Evolutionary conservation across 2,888 invertebrate genomes (phyloP).

Genomic region (Plebejus anna): DNA sequence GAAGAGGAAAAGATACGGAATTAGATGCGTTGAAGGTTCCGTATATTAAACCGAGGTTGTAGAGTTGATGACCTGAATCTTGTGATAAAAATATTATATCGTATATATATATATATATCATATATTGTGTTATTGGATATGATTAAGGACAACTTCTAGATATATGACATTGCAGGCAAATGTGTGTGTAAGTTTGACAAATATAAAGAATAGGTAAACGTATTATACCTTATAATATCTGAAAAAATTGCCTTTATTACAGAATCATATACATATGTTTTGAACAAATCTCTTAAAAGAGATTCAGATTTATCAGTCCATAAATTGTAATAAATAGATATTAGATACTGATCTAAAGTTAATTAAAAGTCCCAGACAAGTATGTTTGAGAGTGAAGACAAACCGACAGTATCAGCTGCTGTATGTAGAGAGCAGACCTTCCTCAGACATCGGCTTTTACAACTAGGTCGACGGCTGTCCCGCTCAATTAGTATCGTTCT

Average conservation of each 20-base stretch:
- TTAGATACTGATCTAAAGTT: background rate
- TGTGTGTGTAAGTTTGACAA: too few relatives aligned
- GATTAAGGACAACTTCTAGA: too few relatives aligned
- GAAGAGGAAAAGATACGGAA: background rate
- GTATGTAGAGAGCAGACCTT: constrained; percentile 1
- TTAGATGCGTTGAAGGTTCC: background rate
- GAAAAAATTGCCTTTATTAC: too few relatives aligned
- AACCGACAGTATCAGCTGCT: constrained; percentile 10
- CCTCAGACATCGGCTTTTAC: background rate
- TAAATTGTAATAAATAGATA: too few relatives aligned
- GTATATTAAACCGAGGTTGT: background rate
- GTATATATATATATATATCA: too few relatives aligned
- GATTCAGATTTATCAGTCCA: too few relatives aligned
- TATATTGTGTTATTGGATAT: too few relatives aligned
- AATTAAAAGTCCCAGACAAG: background rate
- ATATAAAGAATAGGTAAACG: too few relatives aligned
- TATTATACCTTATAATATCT: too few relatives aligned
- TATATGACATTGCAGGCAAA: too few relatives aligned
- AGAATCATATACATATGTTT: too few relatives aligned
- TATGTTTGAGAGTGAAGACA: background rate
- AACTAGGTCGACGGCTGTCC: constrained; percentile 9
- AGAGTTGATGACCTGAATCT: background rate
- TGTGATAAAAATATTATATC: background rate
- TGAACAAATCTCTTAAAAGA: too few relatives aligned
- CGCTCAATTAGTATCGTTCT: background rate